A percentile compares a stretch with the other conserved stretches of the same genome.
Conservation (phyloP, 2,888 invertebrate species). For the Catocala sponsa region DNA sequence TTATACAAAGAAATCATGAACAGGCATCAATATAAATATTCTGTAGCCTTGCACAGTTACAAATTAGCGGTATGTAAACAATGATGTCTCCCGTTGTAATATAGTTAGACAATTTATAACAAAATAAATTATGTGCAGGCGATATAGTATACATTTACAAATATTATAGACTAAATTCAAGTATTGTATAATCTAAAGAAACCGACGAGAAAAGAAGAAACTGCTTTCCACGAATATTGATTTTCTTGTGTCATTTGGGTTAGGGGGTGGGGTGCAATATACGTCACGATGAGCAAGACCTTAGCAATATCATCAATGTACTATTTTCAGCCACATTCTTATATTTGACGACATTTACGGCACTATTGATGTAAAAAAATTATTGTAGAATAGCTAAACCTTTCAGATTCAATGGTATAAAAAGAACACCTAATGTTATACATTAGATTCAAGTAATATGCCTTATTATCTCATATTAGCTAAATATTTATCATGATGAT, state of each 20-base stretch:
- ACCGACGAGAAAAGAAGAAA: slow-evolving; percentile 28
- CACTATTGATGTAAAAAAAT: too few species aligned
- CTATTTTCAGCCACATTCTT: neutral
- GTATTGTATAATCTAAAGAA: neutral
- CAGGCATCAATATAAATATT: neutral
- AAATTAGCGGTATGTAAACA: slow-evolving; percentile 17
- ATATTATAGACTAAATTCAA: too few species aligned
- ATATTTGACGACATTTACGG: too few species aligned
- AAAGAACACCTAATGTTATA: too few species aligned
- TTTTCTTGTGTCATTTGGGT: slow-evolving; percentile 71
- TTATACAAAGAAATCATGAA: neutral
- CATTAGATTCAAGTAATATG: too few species aligned
- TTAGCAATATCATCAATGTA: slow-evolving; percentile 18
- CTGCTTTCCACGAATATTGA: slow-evolving; percentile 60
- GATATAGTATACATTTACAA: too few species aligned
- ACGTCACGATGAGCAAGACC: slow-evolving; percentile 48
- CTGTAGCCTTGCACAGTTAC: neutral
- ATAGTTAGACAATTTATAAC: neutral
- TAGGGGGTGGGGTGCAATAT: slow-evolving; percentile 63
- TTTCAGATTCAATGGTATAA: too few species aligned
- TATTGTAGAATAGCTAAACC: too few species aligned
- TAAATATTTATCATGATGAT: too few species aligned
- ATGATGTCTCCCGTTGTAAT: slow-evolving; percentile 5
- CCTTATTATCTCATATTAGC: too few species aligned
- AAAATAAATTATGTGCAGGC: too few species aligned